Evolutionary conservation across 2,888 invertebrate genomes (phyloP).

Genomic region (Alloplasta piceator): DNA sequence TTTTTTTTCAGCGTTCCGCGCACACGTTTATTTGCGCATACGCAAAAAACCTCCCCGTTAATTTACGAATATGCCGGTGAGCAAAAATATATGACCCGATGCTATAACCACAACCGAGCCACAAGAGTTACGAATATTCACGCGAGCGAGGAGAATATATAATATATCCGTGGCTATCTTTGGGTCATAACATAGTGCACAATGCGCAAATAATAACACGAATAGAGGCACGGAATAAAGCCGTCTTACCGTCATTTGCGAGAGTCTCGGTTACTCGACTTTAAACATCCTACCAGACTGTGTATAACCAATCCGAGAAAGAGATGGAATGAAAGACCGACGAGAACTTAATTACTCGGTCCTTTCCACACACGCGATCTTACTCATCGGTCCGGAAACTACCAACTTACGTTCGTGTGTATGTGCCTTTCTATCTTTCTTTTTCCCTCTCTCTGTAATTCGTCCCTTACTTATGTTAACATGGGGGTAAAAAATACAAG

Average conservation of each 20-base stretch:
- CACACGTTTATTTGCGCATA: conserved; percentile 11
- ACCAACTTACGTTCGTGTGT: conserved; percentile 33
- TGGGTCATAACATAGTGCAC: conserved; percentile 77
- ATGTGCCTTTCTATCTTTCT: background rate
- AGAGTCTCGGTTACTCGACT: conserved; percentile 26
- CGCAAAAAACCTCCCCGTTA: conserved; percentile 33
- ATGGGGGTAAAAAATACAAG: conserved; percentile 31
- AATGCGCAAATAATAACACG: conserved; percentile 81
- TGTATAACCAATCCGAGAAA: conserved; percentile 38
- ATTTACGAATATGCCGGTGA: conserved; percentile 44
- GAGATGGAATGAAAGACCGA: conserved; percentile 66
- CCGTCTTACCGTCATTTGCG: conserved; percentile 72
- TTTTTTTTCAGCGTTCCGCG: conserved; percentile 66
- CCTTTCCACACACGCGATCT: conserved; percentile 81
- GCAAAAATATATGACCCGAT: conserved; percentile 55
- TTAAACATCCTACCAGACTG: conserved; percentile 11
- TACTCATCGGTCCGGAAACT: conserved; percentile 80
- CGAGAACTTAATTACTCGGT: conserved; percentile 80
- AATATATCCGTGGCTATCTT: conserved; percentile 55
- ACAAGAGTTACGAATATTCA: conserved; percentile 78
- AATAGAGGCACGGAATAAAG: conserved; percentile 74
- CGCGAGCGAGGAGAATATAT: conserved; percentile 59
- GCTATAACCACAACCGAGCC: conserved; percentile 55
- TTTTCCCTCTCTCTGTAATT: background rate
- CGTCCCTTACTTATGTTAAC: conserved; percentile 30